phyloP scores from a whole-genome alignment of 2,888 invertebrate species.

The Petrolisthes manimaculis region DNA sequence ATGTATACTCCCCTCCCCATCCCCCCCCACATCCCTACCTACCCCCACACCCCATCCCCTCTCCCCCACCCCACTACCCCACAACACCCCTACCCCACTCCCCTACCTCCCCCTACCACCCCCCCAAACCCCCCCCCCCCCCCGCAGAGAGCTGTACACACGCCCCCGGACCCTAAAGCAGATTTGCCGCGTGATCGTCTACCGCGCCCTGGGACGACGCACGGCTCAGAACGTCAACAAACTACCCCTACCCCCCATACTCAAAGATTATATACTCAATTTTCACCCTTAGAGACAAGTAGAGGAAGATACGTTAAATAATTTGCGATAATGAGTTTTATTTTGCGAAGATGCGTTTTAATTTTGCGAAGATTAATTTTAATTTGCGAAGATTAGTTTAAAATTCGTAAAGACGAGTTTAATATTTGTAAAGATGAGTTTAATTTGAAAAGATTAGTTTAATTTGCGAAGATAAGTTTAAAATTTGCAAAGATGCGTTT shows the following conservation, averaged over 20 bases:
- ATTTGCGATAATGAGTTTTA: not conserved
- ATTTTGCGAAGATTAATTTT: not conserved
- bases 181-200: conserved; percentile 79
- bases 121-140: conserved; percentile 54
- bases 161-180: conserved; percentile 81
- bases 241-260: conserved; percentile 78
- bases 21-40: not conserved
- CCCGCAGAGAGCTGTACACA: conserved; percentile 77
- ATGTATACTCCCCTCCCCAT: not conserved
- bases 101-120: not conserved
- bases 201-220: conserved; percentile 77
- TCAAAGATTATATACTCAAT: conserved; percentile 80
- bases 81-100: not conserved
- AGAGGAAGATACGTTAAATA: too few relatives aligned
- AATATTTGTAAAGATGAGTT: too few relatives aligned
- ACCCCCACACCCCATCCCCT: not conserved
- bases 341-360: not conserved
- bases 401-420: too few relatives aligned
- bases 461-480: too few relatives aligned
- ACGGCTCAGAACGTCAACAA: conserved; percentile 78
- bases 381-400: too few relatives aligned
- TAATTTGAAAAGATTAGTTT: too few relatives aligned
- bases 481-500: too few relatives aligned
- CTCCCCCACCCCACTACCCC: not conserved
- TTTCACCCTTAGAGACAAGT: conserved; percentile 72